A percentile compares a stretch with the other conserved stretches of the same genome.
These are phyloP conservation scores for Crypturellus tataupa DNA, from an alignment of 2,797 vertebrate species.

Conservation along the genomic window DNA sequence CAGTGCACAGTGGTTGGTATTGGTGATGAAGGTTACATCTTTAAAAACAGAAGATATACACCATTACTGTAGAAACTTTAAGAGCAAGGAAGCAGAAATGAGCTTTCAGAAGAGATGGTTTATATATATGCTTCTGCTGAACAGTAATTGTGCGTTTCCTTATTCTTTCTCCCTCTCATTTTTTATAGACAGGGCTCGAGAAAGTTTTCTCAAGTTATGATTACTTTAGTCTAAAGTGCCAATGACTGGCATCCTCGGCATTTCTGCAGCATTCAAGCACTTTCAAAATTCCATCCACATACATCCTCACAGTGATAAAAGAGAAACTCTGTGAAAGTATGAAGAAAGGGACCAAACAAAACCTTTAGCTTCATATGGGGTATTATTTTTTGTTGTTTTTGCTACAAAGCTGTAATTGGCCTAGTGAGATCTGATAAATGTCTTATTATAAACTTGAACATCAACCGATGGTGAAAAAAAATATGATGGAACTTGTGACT, in stretches of 20 bases:
- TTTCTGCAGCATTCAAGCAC: conserved; percentile 21
- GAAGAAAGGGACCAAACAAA: conserved; percentile 41
- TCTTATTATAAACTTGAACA: conserved; percentile 80
- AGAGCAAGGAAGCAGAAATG: conserved; percentile 50
- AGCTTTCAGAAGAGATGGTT: neutral
- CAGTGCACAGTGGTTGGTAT: conserved; percentile 51
- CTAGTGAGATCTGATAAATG: conserved; percentile 74
- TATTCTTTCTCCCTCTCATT: conserved; percentile 4
- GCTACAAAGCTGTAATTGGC: conserved; percentile 74
- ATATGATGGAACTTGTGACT: conserved; percentile 77
- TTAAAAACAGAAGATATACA: conserved; percentile 43
- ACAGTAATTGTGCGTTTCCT: conserved; percentile 14
- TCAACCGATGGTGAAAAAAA: conserved; percentile 69
- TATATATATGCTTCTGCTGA: neutral
- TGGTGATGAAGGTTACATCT: conserved; percentile 57
- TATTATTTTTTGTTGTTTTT: conserved; percentile 70
- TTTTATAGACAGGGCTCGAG: conserved; percentile 7
- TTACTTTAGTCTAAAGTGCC: conserved; percentile 32
- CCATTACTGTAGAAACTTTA: conserved; percentile 6
- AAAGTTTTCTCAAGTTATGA: conserved; percentile 55
- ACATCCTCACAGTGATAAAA: conserved; percentile 47
- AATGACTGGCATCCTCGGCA: conserved; percentile 24
- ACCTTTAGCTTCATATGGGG: conserved; percentile 47
- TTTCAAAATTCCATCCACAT: conserved; percentile 66
- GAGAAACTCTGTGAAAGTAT: conserved; percentile 35